A percentile compares a stretch with the other conserved stretches of the same genome.
Evolutionary conservation across 2,113 vertebrate species (phyloP).

Genomic region (Peromyscus californicus): DNA sequence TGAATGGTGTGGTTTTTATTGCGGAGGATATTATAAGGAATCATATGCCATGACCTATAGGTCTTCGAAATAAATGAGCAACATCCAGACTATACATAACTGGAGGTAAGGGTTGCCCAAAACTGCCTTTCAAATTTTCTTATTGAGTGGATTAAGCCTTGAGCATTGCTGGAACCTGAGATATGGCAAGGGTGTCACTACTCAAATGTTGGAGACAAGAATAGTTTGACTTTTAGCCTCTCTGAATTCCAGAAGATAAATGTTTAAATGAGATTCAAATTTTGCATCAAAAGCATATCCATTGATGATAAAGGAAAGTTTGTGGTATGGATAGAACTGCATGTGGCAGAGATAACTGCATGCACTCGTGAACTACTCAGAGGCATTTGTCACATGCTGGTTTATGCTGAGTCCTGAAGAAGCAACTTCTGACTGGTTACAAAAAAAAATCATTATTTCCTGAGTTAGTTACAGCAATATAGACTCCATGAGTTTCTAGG

Average conservation of each 20-base stretch:
- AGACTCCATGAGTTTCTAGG: slow-evolving; percentile 43
- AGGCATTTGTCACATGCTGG: neutral
- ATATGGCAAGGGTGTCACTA: neutral
- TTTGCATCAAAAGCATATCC: neutral
- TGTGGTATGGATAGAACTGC: neutral
- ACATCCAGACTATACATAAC: neutral
- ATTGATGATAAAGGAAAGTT: neutral
- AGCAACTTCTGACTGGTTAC: slow-evolving; percentile 22
- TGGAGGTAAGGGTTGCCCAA: neutral
- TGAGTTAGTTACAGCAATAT: slow-evolving; percentile 53
- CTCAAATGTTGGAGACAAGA: slow-evolving; percentile 5
- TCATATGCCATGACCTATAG: neutral
- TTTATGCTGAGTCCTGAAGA: neutral
- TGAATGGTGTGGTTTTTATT: neutral
- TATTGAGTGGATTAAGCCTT: neutral
- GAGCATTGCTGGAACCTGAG: slow-evolving; percentile 14
- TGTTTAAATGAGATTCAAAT: neutral
- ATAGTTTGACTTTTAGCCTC: neutral
- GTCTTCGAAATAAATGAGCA: slow-evolving; percentile 24
- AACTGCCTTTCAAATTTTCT: neutral
- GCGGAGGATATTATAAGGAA: neutral
- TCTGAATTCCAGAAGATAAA: neutral
- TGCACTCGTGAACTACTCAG: neutral
- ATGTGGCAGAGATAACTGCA: neutral
- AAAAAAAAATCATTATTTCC: slow-evolving; percentile 38